These are phyloP conservation scores for Lasioglossum malachurum DNA, from an alignment of 2,888 invertebrate species.

Conservation along the genomic window DNA sequence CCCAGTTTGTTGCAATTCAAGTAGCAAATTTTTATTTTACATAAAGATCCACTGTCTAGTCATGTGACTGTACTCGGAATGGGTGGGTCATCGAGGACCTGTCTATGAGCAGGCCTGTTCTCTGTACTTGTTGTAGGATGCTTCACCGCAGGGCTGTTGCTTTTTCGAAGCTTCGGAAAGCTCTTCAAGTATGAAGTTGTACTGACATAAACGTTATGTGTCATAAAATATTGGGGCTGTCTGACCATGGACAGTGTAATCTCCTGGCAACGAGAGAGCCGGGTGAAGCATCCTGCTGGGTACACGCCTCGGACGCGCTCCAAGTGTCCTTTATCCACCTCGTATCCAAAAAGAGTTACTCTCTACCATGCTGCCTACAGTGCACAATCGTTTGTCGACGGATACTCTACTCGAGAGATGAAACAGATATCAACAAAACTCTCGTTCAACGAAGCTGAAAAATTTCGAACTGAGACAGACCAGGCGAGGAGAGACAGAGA, in stretches of 20 bases:
- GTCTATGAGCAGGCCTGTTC: neutral
- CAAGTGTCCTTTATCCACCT: slow-evolving; percentile 11
- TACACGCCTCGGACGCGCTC: slow-evolving; percentile 35
- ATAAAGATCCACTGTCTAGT: too few relatives aligned
- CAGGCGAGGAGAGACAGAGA: slow-evolving; percentile 13
- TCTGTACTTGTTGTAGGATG: neutral
- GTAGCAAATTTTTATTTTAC: too few relatives aligned
- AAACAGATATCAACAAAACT: slow-evolving; percentile 8
- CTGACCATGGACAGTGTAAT: neutral
- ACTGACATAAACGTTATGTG: too few relatives aligned
- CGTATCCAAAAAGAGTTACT: slow-evolving; percentile 8
- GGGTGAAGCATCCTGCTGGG: neutral
- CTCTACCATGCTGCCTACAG: slow-evolving; percentile 43
- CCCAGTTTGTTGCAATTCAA: too few relatives aligned
- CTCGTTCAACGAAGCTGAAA: slow-evolving; percentile 15
- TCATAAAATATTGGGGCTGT: too few relatives aligned
- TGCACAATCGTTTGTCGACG: slow-evolving; percentile 19
- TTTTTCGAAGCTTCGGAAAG: too few relatives aligned
- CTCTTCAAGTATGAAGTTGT: too few relatives aligned
- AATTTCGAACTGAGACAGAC: neutral
- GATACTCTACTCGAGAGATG: slow-evolving; percentile 5
- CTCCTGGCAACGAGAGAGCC: neutral
- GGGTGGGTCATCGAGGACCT: too few relatives aligned
- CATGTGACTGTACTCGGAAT: neutral
- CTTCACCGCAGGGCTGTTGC: neutral